Conservation (phyloP, 2,113 vertebrate species). For the Chascanopsetta lugubris region DNA sequence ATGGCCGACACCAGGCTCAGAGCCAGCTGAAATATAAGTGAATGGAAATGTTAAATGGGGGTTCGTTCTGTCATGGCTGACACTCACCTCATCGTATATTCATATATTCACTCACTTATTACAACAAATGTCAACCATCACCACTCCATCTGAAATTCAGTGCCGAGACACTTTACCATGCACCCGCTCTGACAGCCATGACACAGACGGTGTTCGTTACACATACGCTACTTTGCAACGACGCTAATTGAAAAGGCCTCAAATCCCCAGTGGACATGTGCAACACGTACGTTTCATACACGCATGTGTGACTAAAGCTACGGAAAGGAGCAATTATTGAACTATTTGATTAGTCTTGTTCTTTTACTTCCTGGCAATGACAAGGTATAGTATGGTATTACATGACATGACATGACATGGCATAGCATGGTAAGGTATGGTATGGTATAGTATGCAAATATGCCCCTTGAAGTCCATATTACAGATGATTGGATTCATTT, state of each 20-base stretch:
- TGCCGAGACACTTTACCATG: background rate
- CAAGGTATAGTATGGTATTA: too few relatives aligned
- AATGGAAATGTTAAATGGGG: background rate
- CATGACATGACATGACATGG: too few relatives aligned
- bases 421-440: too few relatives aligned
- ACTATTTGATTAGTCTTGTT: too few relatives aligned
- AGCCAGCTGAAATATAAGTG: background rate
- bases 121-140: slow-evolving; percentile 2
- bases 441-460: too few relatives aligned
- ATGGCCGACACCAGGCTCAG: background rate
- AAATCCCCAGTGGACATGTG: background rate
- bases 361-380: too few relatives aligned
- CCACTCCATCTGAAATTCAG: background rate
- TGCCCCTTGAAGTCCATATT: too few relatives aligned
- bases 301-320: background rate
- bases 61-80: background rate
- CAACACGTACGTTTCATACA: background rate
- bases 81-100: background rate
- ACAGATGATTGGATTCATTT: too few relatives aligned
- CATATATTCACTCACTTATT: background rate
- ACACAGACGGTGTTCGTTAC: background rate
- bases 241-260: background rate
- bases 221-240: background rate
- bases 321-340: too few relatives aligned
- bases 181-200: too few relatives aligned